These are phyloP conservation scores for Pterocles orientalis DNA, from an alignment of 2,113 vertebrate species.

Conservation along the genomic window DNA sequence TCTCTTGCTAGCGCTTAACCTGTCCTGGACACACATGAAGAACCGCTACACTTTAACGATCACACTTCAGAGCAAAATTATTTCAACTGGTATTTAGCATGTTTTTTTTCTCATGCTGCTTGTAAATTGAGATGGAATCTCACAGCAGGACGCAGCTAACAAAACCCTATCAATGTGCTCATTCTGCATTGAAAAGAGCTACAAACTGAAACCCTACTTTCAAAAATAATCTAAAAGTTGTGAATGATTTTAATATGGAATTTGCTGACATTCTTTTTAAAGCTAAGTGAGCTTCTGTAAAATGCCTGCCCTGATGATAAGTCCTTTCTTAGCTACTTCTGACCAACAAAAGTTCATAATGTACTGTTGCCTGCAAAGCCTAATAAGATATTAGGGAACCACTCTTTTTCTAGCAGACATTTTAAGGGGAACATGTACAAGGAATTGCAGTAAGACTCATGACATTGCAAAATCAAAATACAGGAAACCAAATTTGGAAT, in stretches of 20 bases:
- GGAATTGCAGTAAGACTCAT: background rate
- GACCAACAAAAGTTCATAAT: background rate
- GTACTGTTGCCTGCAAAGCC: background rate
- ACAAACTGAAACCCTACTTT: background rate
- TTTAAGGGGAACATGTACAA: background rate
- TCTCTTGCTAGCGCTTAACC: background rate
- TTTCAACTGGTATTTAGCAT: background rate
- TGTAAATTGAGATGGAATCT: slow-evolving; percentile 38
- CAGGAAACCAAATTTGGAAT: background rate
- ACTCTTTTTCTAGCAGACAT: background rate
- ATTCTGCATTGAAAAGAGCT: background rate
- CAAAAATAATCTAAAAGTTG: background rate
- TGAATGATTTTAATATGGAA: background rate
- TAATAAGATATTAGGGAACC: background rate
- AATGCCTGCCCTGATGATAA: background rate
- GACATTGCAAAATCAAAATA: background rate
- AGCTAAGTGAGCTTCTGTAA: background rate
- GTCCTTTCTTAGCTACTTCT: background rate
- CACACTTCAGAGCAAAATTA: background rate
- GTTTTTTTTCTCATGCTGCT: background rate
- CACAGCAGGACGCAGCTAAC: slow-evolving; percentile 44
- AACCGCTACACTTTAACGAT: background rate
- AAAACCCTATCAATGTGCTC: background rate
- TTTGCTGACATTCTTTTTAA: background rate
- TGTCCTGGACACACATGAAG: background rate